Conservation (phyloP, 92 coral and sea anemone species). For the Isaurus tuberculatus region DNA sequence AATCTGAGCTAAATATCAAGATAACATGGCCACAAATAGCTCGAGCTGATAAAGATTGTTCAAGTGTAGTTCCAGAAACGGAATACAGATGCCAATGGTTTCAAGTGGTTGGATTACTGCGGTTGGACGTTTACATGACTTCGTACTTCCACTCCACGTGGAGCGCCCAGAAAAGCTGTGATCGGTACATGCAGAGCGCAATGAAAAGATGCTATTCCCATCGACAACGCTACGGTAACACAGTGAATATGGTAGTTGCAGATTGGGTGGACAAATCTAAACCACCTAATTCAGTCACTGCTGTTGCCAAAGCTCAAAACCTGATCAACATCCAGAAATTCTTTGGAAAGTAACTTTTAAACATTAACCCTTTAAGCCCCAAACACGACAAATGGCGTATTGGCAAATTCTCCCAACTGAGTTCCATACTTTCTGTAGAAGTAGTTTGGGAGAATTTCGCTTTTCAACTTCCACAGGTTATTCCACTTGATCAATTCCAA, state of each 20-base stretch:
- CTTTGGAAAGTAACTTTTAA: neutral
- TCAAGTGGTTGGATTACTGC: slow-evolving; percentile 11
- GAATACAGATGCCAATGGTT: slow-evolving; percentile 34
- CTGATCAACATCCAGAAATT: slow-evolving; percentile 18
- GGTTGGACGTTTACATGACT: slow-evolving; percentile 34
- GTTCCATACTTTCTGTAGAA: too few relatives aligned
- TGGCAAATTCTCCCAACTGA: too few relatives aligned
- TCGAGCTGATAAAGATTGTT: slow-evolving; percentile 48
- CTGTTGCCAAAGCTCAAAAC: slow-evolving; percentile 45
- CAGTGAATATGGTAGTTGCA: slow-evolving; percentile 65
- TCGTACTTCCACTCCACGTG: slow-evolving; percentile 18
- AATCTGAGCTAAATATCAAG: slow-evolving; percentile 38
- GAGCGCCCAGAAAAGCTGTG: slow-evolving; percentile 13
- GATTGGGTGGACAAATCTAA: slow-evolving; percentile 56
- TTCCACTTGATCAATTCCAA: too few relatives aligned
- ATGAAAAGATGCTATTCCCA: slow-evolving; percentile 46
- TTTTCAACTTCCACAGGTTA: too few relatives aligned
- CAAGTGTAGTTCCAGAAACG: slow-evolving; percentile 39
- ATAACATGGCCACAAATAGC: slow-evolving; percentile 55
- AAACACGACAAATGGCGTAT: too few relatives aligned
- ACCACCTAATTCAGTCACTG: slow-evolving; percentile 38
- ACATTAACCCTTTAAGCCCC: too few relatives aligned
- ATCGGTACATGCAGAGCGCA: slow-evolving; percentile 19
- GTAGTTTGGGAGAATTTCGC: too few relatives aligned
- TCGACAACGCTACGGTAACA: slow-evolving; percentile 4